These are phyloP conservation scores for Sebastes miniatus DNA, from an alignment of 2,797 vertebrate species.

Conservation along the genomic window DNA sequence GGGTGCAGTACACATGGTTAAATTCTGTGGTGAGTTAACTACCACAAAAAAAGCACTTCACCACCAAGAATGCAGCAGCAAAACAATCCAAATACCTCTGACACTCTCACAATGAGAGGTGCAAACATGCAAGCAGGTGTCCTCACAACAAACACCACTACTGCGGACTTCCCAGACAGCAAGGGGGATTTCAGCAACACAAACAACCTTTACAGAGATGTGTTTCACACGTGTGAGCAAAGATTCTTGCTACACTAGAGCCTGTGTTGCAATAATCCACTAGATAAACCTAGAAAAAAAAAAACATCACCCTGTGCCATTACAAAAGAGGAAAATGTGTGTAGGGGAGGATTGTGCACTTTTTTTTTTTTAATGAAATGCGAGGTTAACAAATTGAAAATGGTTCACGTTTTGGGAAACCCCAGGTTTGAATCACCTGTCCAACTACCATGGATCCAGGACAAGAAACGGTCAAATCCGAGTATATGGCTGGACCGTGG, in stretches of 20 bases:
- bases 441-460: background rate
- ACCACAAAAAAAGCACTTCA: slow-evolving; percentile 13
- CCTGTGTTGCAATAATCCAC: background rate
- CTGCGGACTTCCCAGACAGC: slow-evolving; percentile 59
- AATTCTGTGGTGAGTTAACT: background rate
- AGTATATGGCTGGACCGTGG: too few species aligned
- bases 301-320: background rate
- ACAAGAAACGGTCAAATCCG: too few species aligned
- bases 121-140: slow-evolving; percentile 44
- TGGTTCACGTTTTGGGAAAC: background rate
- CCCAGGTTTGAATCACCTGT: background rate
- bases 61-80: background rate
- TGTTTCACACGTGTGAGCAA: slow-evolving; percentile 20
- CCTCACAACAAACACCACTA: background rate
- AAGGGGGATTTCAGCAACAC: slow-evolving; percentile 59
- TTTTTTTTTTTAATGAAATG: too few species aligned
- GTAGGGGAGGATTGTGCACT: too few species aligned
- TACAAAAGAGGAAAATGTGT: background rate
- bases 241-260: background rate
- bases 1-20: background rate
- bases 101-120: slow-evolving; percentile 55
- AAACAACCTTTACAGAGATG: background rate
- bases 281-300: background rate
- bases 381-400: background rate
- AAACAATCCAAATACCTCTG: background rate